Base-by-base conservation (phyloP, 2,888 invertebrate species). In the Petrophora chlorosata region DNA sequence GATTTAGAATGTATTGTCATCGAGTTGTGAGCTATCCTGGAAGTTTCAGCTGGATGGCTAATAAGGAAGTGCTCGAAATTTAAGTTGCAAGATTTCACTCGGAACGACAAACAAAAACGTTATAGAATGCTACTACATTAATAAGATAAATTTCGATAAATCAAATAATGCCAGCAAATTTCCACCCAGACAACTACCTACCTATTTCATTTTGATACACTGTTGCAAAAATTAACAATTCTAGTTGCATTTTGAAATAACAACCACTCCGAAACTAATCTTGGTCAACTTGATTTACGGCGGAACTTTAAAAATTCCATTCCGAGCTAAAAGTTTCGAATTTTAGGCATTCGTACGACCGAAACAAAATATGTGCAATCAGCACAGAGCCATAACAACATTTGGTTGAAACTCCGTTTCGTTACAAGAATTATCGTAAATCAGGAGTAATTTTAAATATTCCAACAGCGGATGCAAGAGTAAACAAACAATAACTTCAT, bases 401-500 rank as follows among this genome's bases (percentile, higher is more conserved):
- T 67, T 64, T 56, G 63, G 60, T 64, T 56, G 17, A 51, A 62
- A 53, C 41, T 43, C 59, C 48, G 28, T 42, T 55, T 61, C 53
- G 53, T 56, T 60, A 47, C 41, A 45, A 57, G 61, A 65, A 64
- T 61, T 66, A 65, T 62, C 65, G 66, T 73, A 72, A 76, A 74
- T 76, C 67, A 71, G 49, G 40, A 54, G 54, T 63, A 10, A 38
- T 64, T 70, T 59, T 67, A 59, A 68, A 70, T 65, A 73, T 70
- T 69, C 54, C 53, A 45, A 47, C 49, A 43, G 40, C 53, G 43
- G 43, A 38, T 53, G 60, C 46, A 59, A 56, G 56, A 62, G 61
- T 65, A 71, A 70, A 72, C 70, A 73, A 63, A 53, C 61, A 61
- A 67, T 67, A 74, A 70, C 60, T 71, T 70, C 67, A 74, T 76